Percentiles rank a stretch among this genome's conserved stretches.
Conservation (phyloP, 2,888 invertebrate species). For the Dione vanillae region DNA sequence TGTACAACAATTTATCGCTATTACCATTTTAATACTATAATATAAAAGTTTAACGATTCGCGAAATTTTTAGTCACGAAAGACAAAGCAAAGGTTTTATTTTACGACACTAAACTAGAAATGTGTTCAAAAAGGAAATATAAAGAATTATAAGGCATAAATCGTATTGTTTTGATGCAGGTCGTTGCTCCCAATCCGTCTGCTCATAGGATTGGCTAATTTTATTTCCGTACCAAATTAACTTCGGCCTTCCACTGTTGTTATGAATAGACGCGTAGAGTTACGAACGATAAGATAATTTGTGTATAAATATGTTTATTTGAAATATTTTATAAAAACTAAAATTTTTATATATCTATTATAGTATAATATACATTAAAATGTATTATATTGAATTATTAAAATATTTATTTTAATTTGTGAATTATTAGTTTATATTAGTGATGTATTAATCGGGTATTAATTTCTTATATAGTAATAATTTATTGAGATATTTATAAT, state of each 20-base stretch:
- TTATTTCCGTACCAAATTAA: constrained; percentile 65
- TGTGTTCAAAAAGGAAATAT: background rate
- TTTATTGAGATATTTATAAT: no score
- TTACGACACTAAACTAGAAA: constrained; percentile 25
- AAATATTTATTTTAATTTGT: no score
- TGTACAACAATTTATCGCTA: constrained; percentile 2
- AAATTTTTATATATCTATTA: no score
- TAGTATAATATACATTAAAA: no score
- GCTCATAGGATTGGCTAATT: constrained; percentile 54
- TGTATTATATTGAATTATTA: no score
- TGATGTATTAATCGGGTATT: no score
- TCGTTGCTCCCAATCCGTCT: constrained; percentile 59
- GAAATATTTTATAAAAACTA: no score
- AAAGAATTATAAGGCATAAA: constrained; percentile 16
- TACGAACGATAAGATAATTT: constrained; percentile 20
- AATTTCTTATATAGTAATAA: no score
- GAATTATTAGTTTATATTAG: no score
- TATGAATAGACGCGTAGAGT: constrained; percentile 51
- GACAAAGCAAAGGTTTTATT: constrained; percentile 20
- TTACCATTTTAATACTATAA: constrained; percentile 13
- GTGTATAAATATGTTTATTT: background rate
- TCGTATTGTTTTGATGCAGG: constrained; percentile 58
- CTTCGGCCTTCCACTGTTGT: constrained; percentile 58
- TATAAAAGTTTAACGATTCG: constrained; percentile 14
- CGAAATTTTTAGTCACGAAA: constrained; percentile 15